Percentiles rank a stretch among this genome's conserved stretches.
Evolutionary conservation across 1,140 invertebrate species (phyloP).

Genomic region (Homalodisca vitripennis): DNA sequence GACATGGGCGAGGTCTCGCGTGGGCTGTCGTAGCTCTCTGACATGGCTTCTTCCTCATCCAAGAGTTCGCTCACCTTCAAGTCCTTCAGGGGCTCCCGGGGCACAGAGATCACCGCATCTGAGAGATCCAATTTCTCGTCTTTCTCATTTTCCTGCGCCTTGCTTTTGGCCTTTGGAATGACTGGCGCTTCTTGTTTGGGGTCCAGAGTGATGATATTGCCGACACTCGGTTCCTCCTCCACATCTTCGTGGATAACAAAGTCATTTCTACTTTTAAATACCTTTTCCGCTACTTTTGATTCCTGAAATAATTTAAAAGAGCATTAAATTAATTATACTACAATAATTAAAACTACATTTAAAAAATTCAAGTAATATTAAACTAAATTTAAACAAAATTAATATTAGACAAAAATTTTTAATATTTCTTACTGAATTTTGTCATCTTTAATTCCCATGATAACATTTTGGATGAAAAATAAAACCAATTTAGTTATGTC

Average conservation of each 20-base stretch:
- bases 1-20: conserved; percentile 41
- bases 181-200: conserved; percentile 21
- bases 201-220: conserved; percentile 32
- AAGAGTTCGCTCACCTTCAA: conserved; percentile 34
- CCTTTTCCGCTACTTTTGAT: background rate
- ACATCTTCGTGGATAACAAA: conserved; percentile 11
- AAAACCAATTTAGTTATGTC: too few relatives aligned
- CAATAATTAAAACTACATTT: too few relatives aligned
- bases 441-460: too few relatives aligned
- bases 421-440: too few relatives aligned
- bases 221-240: background rate
- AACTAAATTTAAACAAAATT: too few relatives aligned
- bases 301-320: background rate
- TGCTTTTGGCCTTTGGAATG: conserved; percentile 4
- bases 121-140: background rate
- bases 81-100: conserved; percentile 32
- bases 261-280: background rate
- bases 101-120: conserved; percentile 1
- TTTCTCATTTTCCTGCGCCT: background rate
- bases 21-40: conserved; percentile 46
- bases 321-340: too few relatives aligned
- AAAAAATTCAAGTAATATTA: too few relatives aligned
- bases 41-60: conserved; percentile 49
- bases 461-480: too few relatives aligned
- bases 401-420: too few relatives aligned